A percentile compares a stretch with the other conserved stretches of the same genome.
Conservation (phyloP, 2,888 invertebrate genomes). For the Andrena fulva region DNA sequence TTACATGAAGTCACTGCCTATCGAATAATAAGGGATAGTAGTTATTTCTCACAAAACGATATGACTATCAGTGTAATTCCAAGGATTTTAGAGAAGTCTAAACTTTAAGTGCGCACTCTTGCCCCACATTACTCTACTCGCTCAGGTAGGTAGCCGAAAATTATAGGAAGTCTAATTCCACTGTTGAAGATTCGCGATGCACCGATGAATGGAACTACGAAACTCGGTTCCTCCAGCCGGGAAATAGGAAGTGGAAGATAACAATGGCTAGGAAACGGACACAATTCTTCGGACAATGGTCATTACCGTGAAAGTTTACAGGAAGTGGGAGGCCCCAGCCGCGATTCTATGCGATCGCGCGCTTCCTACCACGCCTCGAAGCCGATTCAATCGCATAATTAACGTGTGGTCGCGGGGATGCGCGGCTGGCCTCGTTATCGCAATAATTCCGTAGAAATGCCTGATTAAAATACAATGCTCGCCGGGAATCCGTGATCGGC, state of each 20-base stretch:
- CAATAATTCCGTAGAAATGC: slow-evolving; percentile 33
- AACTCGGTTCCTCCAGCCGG: no score
- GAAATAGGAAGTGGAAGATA: slow-evolving; percentile 12
- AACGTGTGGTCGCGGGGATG: slow-evolving; percentile 15
- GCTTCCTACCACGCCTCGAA: slow-evolving; percentile 22
- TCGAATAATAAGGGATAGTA: no score
- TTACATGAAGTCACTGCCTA: no score
- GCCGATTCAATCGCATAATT: slow-evolving; percentile 50
- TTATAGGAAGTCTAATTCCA: no score
- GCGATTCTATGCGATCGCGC: slow-evolving; percentile 9
- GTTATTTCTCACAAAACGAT: no score
- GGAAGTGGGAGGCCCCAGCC: background rate
- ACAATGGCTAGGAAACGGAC: slow-evolving; percentile 2
- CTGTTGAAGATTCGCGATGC: no score
- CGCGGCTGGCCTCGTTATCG: slow-evolving; percentile 24
- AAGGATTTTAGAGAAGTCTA: no score
- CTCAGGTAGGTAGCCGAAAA: no score
- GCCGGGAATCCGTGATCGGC: slow-evolving; percentile 44
- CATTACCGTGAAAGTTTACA: slow-evolving; percentile 20
- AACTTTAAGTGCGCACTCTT: no score
- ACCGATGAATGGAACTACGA: no score
- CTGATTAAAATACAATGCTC: slow-evolving; percentile 57
- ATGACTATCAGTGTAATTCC: no score
- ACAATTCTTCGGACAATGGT: slow-evolving; percentile 17
- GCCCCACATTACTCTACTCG: no score